Base-by-base conservation (phyloP, 2,797 vertebrate genomes). In the Acanthurus lineatus region DNA sequence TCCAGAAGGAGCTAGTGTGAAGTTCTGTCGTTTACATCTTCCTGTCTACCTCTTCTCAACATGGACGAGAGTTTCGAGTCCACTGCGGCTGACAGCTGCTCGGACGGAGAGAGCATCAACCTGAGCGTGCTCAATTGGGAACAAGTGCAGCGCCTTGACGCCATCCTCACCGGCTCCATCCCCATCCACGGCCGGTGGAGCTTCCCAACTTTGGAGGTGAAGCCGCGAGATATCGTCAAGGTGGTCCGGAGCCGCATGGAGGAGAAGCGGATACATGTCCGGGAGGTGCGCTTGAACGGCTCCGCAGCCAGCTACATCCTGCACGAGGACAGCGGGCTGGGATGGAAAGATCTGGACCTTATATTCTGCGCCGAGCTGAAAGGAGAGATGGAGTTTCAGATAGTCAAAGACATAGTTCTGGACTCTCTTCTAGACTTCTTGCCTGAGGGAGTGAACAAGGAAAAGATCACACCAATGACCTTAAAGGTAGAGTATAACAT, bases 301-400 rank as follows among this genome's bases (percentile, higher is more conserved):
- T 99, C 98, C 7, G 98, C 98, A 2, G 98, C 98, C 88, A 99
- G 98, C 90, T 97, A 99, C 78, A 96, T 99, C 81, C 96, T 99
- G 63, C 98, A 99, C 78, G 97, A 99, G 93, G 97, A 99, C 94
- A 99, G 97, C 93, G 98, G 98, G 11, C 94, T 99, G 78, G 98
- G 98, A 11, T 99, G 98, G 96, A 99, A 99, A 88, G 98, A 99
- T 88, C 95, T 99, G 91, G 98, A 99, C 93, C 94, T 99, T 81
- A 99, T 99, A 93, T 99, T 99, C 95, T 97, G 97, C 83, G 97
- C 97, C 1, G 97, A 99, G 47, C 94, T 99, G 64, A 97, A 96
- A 62, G 96, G 97, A 40, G 97, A 99, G 92, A 92, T 95, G 85
- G 97, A 98, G 91, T 99, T 99, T 91, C 97, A 97, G 94, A 97